Base-by-base conservation (phyloP, 2,888 invertebrate genomes). In the Agapostemon virescens region DNA sequence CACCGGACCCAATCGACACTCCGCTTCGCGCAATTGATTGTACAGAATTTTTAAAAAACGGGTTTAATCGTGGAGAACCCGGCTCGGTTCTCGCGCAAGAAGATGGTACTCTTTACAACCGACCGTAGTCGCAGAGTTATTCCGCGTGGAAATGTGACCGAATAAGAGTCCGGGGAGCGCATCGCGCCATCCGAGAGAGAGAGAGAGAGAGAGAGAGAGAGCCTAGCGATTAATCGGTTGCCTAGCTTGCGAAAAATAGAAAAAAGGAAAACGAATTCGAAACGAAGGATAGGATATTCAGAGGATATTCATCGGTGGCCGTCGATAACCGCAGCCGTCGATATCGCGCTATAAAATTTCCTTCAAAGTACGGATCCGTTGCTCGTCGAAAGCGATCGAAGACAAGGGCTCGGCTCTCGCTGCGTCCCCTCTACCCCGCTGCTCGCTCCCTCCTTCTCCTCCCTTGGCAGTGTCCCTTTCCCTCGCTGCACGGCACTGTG, bases 331-430 rank as follows among this genome's bases (percentile, higher is more conserved):
- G 15, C 42, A 40, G 52, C 2, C 40, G 58, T 49, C 69, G 69
- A 49, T 61, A 68, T 63, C 68, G n/a, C 70, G 42, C 68, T 77
- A 79, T 81, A 84, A 81, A 86, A 86, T 79, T 82, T 79, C 78
- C 77, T 79, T 68, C 61, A 71, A 81, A 84, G 77, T 75, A 79
- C 82, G 76, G 76, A 85, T 68, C 80, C 74, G 75, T 77, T 79
- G 72, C 77, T 68, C 49, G 79, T 82, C 69, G 77, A 77, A 77
- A 84, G 86, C 85, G 85, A 82, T 84, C 86, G 85, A 84, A 85
- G 79, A 77, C 74, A 82, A 85, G 85, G 86, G 79, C 77, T 71
- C 76, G 69, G 69, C 73, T 79, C 73, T 45, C 74, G n/a, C 49
- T 49, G 49, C 49, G n/a, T 36, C 79, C 78, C 77, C 70, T 63